These are phyloP conservation scores for Epinephelus fuscoguttatus DNA, from an alignment of 2,113 vertebrate genomes.

Conservation along the genomic window DNA sequence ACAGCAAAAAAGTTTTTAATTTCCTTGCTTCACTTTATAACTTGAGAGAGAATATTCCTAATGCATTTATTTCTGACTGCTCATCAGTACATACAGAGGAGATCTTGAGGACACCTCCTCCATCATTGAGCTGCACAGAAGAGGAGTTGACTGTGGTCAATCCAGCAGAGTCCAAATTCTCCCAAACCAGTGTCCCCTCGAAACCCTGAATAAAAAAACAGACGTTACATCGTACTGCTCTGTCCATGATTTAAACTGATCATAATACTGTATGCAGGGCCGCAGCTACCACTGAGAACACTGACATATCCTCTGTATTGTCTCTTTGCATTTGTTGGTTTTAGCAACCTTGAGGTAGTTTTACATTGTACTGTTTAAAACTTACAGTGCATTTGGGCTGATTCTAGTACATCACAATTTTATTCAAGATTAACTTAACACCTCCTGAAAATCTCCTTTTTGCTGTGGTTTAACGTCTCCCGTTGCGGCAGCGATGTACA, in stretches of 20 bases:
- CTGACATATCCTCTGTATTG: neutral
- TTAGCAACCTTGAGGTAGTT: neutral
- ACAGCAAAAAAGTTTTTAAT: neutral
- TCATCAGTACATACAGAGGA: constrained; percentile 83
- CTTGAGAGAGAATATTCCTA: neutral
- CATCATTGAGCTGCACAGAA: constrained; percentile 88
- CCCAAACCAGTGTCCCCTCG: constrained; percentile 97
- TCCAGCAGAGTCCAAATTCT: constrained; percentile 89
- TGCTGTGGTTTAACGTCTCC: neutral
- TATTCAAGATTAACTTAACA: too few species aligned
- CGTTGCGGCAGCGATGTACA: neutral
- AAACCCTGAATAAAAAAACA: constrained; percentile 88
- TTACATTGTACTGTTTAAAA: neutral
- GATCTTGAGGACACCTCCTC: constrained; percentile 94
- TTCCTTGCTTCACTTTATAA: neutral
- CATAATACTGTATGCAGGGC: neutral
- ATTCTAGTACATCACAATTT: neutral
- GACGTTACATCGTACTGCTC: neutral
- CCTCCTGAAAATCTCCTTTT: neutral
- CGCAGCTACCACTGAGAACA: neutral
- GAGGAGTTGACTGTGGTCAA: constrained; percentile 89
- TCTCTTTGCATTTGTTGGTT: neutral
- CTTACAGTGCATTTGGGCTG: neutral
- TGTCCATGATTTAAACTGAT: neutral
- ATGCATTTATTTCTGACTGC: neutral